These are phyloP conservation scores for Erethizon dorsatum DNA, from an alignment of 2,797 vertebrate species.

Conservation along the genomic window DNA sequence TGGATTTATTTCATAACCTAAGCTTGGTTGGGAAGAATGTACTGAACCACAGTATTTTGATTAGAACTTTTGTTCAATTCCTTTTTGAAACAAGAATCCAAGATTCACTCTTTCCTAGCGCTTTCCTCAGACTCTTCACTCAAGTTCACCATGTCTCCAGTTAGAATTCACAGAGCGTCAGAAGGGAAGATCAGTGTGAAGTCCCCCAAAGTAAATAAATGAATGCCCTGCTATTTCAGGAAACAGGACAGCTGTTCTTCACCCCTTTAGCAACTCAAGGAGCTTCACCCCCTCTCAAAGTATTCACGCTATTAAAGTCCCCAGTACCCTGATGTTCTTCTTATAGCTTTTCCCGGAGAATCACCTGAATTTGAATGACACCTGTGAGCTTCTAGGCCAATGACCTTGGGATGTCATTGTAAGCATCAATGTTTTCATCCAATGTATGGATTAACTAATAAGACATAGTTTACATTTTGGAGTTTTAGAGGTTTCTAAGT, in stretches of 20 bases:
- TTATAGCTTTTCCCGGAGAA: fast-evolving
- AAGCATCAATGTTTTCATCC: not conserved
- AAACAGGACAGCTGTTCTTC: not conserved
- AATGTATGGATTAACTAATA: not conserved
- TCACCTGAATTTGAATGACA: not conserved
- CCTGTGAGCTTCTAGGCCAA: fast-evolving
- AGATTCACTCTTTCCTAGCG: not conserved
- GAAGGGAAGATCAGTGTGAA: not conserved
- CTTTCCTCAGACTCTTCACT: not conserved
- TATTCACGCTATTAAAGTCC: fast-evolving
- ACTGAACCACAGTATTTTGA: not conserved
- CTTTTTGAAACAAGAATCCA: not conserved
- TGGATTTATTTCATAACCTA: not conserved
- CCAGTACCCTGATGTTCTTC: fast-evolving
- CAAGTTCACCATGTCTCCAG: not conserved
- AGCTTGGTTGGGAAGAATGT: not conserved
- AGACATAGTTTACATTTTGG: not conserved
- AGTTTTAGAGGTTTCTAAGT: not conserved
- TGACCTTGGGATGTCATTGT: not conserved
- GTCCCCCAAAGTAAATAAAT: not conserved
- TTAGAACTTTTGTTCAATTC: not conserved
- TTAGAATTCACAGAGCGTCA: not conserved
- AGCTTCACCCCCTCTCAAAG: not conserved
- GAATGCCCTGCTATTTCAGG: fast-evolving
- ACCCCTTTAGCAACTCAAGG: not conserved